Evolutionary conservation across 2,797 vertebrate genomes (phyloP).

Genomic region (Peromyscus melanophrys): DNA sequence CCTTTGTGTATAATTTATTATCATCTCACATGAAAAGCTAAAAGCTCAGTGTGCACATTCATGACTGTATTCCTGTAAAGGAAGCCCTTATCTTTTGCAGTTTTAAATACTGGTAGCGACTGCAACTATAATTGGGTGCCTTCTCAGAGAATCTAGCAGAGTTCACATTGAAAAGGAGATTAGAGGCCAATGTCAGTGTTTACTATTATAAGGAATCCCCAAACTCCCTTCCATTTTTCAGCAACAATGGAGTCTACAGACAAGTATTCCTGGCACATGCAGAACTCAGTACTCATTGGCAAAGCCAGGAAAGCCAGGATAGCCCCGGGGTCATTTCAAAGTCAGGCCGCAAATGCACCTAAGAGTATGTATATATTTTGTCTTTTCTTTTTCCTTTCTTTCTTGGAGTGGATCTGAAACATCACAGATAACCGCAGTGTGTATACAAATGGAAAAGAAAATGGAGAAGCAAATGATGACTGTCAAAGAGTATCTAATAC

Average conservation of each 20-base stretch:
- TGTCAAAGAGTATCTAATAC: not conserved
- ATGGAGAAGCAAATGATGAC: not conserved
- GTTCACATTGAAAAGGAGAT: slow-evolving; percentile 57
- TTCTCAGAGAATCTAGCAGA: slow-evolving; percentile 55
- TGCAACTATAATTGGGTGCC: slow-evolving; percentile 38
- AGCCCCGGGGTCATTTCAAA: not conserved
- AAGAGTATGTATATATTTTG: not conserved
- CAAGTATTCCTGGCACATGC: not conserved
- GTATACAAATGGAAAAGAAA: slow-evolving; percentile 25
- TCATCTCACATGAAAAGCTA: slow-evolving; percentile 66
- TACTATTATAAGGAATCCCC: slow-evolving; percentile 22
- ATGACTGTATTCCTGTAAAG: slow-evolving; percentile 40
- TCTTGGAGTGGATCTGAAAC: slow-evolving; percentile 7
- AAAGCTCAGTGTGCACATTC: slow-evolving; percentile 23
- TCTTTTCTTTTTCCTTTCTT: slow-evolving; percentile 31
- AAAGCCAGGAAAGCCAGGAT: not conserved
- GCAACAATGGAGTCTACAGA: not conserved
- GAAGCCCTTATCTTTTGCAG: slow-evolving; percentile 46
- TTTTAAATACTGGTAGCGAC: slow-evolving; percentile 35
- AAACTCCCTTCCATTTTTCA: slow-evolving; percentile 22
- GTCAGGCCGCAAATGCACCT: not conserved
- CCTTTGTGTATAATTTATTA: slow-evolving; percentile 82
- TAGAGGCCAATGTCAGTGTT: slow-evolving; percentile 64
- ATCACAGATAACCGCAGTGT: not conserved
- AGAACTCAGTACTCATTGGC: not conserved